A percentile compares a stretch with the other conserved stretches of the same genome.
These are phyloP conservation scores for Atta colombica DNA, from an alignment of 1,140 invertebrate genomes.

Conservation along the genomic window DNA sequence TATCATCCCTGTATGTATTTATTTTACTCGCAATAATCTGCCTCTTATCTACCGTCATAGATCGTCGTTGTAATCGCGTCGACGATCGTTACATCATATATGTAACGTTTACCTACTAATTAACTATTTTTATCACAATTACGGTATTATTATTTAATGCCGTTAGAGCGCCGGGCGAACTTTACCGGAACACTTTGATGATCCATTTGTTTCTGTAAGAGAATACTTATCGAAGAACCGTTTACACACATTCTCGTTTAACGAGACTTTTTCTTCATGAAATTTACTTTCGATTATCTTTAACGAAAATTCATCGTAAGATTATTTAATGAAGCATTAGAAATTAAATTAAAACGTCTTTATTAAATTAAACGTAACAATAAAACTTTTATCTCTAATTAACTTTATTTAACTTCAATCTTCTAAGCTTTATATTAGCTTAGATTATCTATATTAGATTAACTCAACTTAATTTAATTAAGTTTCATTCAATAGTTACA, in stretches of 20 bases:
- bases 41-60: constrained; percentile 43
- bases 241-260: not conserved
- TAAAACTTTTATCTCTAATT: constrained; percentile 14
- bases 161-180: constrained; percentile 58
- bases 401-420: not conserved
- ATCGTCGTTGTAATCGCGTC: constrained; percentile 61
- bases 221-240: constrained; percentile 36
- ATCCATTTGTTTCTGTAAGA: constrained; percentile 32
- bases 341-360: not conserved
- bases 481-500: constrained; percentile 5
- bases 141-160: constrained; percentile 75
- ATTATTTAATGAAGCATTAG: not conserved
- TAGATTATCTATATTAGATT: constrained; percentile 5
- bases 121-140: constrained; percentile 78
- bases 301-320: constrained; percentile 9
- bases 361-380: not conserved
- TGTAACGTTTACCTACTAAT: constrained; percentile 61
- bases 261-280: not conserved
- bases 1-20: constrained; percentile 68
- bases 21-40: constrained; percentile 57
- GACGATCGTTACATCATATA: constrained; percentile 58
- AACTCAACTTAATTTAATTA: constrained; percentile 46
- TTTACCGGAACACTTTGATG: constrained; percentile 42
- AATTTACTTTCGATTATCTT: constrained; percentile 25
- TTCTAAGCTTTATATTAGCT: constrained; percentile 7